These are phyloP conservation scores for Andricus curvator DNA, from an alignment of 2,888 invertebrate species.

Conservation along the genomic window DNA sequence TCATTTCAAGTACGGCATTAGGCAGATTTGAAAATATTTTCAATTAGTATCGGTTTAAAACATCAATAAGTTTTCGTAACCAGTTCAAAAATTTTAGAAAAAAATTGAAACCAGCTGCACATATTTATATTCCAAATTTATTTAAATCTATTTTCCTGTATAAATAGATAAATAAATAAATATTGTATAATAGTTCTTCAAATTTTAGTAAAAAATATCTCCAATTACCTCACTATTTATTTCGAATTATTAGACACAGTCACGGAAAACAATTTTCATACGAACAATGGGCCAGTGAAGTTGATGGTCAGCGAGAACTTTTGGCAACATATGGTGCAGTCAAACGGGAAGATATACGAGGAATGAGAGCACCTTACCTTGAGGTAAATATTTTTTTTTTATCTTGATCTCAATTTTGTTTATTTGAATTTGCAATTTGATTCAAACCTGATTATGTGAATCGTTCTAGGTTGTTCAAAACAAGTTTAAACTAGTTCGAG, in stretches of 20 bases:
- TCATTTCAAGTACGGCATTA: too few species aligned
- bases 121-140: too few species aligned
- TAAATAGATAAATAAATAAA: too few species aligned
- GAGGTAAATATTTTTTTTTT: constrained; percentile 80
- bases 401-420: not conserved
- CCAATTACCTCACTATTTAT: not conserved
- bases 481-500: not conserved
- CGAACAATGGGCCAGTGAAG: constrained; percentile 97
- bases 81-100: too few species aligned
- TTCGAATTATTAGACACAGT: constrained; percentile 85
- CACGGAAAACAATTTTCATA: constrained; percentile 97
- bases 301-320: constrained; percentile 96
- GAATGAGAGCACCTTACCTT: constrained; percentile 98
- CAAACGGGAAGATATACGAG: constrained; percentile 93
- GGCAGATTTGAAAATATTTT: too few species aligned
- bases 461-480: too few species aligned
- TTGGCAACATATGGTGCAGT: constrained; percentile 94
- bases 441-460: too few species aligned
- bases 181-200: too few species aligned
- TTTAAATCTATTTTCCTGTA: too few species aligned
- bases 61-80: too few species aligned
- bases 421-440: not conserved
- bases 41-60: too few species aligned
- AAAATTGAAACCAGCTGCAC: too few species aligned
- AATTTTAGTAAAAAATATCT: not conserved